Evolutionary conservation across 2,888 invertebrate genomes (phyloP), one percentile per base, ranked within the genome.

Genomic region (Phyllotreta cruciferae): DNA sequence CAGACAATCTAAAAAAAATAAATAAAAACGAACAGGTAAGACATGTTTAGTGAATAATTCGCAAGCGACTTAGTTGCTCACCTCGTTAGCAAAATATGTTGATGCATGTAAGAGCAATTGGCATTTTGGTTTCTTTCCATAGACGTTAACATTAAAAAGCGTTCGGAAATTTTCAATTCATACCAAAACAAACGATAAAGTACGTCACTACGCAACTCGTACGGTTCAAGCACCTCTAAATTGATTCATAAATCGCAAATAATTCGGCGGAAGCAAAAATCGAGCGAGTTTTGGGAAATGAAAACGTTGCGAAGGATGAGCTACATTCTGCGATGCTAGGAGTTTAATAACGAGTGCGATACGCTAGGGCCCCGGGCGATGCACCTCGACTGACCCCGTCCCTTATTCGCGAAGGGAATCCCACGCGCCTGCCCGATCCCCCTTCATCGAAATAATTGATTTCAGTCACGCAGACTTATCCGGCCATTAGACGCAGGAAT

Each of bases 81-180:
- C 81, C 81, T 80, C 66, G 81, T 81, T 71, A 79, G 76, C 65
- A 81, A 75, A 67, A 81, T 81, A 75, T 80, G 79, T 74, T 80
- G 79, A 73, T 79, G 81, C 81, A 81, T 81, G 71, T 81, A 81
- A 63, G 78, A 76, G 66, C 73, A 73, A 68, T 78, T 75, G 56
- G 73, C 77, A 78, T 78, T 78, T 72, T 78, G 75, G 66, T 63
- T 68, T 54, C 64, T 71, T 69, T 77, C 77, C 74, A 76, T 78
- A 64, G 74, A 70, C 37, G 69, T 69, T 72, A 78, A 75, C 77
- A 78, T 77, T 73, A 74, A 58, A 60, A 60, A 66, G 41, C 41
- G 9, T 56, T 57, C 54, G 11, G 8, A 34, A 41, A 45, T 14
- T 45, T 66, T 69, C 56, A 70, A 66, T 66, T 54, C 71, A 73